Conservation (phyloP, 1,140 invertebrate species). For the Drosophila subobscura region DNA sequence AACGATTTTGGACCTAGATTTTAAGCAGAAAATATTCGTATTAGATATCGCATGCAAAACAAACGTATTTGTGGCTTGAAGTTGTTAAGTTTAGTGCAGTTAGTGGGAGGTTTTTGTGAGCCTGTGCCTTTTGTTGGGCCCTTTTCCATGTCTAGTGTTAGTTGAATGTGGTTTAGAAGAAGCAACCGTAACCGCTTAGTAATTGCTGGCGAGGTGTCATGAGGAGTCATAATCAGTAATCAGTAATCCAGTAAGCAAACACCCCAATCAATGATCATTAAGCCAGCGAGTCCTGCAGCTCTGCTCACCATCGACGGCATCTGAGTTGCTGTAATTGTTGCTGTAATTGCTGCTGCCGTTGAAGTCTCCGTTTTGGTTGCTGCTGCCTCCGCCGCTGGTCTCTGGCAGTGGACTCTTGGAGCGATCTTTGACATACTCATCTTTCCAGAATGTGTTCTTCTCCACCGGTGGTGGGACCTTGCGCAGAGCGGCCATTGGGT, state of each 20-base stretch:
- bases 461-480: slow-evolving; percentile 84
- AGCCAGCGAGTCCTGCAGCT: slow-evolving; percentile 47
- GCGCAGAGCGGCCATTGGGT: slow-evolving; percentile 86
- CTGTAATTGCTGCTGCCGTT: slow-evolving; percentile 3
- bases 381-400: slow-evolving; percentile 38
- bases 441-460: slow-evolving; percentile 83
- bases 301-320: slow-evolving; percentile 79
- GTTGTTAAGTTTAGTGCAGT: slow-evolving; percentile 51
- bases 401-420: slow-evolving; percentile 76
- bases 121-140: slow-evolving; percentile 32
- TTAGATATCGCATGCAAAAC: background rate
- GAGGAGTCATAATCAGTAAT: slow-evolving; percentile 42
- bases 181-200: slow-evolving; percentile 77
- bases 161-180: slow-evolving; percentile 62
- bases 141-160: slow-evolving; percentile 49
- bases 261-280: slow-evolving; percentile 37
- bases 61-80: background rate
- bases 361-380: slow-evolving; percentile 7
- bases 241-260: slow-evolving; percentile 46
- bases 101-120: slow-evolving; percentile 57
- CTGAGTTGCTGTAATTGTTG: slow-evolving; percentile 42
- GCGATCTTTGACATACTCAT: slow-evolving; percentile 81
- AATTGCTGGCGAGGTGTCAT: slow-evolving; percentile 66
- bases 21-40: background rate
- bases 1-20: slow-evolving; percentile 53